A percentile compares a stretch with the other conserved stretches of the same genome.
Evolutionary conservation across 2,113 vertebrate species (phyloP).

Genomic region (Gopherus flavomarginatus): DNA sequence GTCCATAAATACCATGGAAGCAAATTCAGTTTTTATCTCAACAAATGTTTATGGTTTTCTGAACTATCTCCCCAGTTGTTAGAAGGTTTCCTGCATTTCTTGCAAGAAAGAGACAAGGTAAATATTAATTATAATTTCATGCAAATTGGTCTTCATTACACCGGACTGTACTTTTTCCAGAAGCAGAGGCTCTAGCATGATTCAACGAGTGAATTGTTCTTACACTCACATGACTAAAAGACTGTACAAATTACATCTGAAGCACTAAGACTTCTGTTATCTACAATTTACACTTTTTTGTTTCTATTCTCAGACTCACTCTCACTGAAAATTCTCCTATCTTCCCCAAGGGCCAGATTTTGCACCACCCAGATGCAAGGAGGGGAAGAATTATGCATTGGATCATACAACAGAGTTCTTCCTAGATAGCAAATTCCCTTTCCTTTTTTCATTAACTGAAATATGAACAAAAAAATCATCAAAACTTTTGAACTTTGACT

Average conservation of each 20-base stretch:
- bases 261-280: slow-evolving; percentile 46
- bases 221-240: slow-evolving; percentile 53
- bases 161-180: background rate
- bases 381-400: background rate
- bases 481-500: background rate
- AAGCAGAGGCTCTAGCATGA: background rate
- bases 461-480: background rate
- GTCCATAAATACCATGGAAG: background rate
- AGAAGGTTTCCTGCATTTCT: background rate
- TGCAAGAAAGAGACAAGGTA: background rate
- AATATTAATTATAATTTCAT: background rate
- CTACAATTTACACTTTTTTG: slow-evolving; percentile 44
- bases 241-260: slow-evolving; percentile 35
- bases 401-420: background rate
- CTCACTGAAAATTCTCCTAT: fast-evolving
- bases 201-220: slow-evolving; percentile 24
- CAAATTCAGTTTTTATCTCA: background rate
- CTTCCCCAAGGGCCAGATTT: background rate
- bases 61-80: background rate
- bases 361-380: background rate
- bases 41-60: background rate
- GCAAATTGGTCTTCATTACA: background rate
- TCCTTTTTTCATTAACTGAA: background rate
- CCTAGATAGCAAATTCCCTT: background rate
- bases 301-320: background rate